Evolutionary conservation across 2,113 vertebrate species (phyloP).

Genomic region (Laticauda laticaudata): DNA sequence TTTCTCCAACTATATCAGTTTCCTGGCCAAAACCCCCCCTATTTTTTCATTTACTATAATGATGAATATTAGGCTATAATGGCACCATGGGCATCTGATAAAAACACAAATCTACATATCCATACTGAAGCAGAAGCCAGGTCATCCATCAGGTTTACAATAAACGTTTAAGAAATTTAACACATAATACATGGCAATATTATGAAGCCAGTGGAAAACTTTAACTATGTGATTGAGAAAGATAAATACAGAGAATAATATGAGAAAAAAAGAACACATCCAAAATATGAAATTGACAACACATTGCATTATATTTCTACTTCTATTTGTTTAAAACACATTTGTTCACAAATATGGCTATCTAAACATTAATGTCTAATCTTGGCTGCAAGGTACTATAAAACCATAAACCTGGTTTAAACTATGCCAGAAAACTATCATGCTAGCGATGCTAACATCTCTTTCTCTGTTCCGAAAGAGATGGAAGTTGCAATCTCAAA

Average conservation of each 20-base stretch:
- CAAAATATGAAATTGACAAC: constrained; percentile 18
- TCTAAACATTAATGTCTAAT: constrained; percentile 20
- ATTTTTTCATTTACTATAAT: background rate
- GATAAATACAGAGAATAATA: constrained; percentile 28
- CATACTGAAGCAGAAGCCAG: background rate
- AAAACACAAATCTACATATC: background rate
- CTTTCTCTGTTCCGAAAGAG: constrained; percentile 4
- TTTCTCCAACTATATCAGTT: background rate
- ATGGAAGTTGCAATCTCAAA: background rate
- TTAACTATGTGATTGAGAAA: constrained; percentile 6
- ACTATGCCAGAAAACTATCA: background rate
- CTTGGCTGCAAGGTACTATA: background rate
- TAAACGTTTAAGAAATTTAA: constrained; percentile 14
- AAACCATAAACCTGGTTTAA: constrained; percentile 2
- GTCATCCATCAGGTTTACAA: background rate
- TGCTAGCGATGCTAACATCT: background rate
- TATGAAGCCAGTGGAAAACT: constrained; percentile 15
- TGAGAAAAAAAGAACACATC: constrained; percentile 13
- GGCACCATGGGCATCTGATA: background rate
- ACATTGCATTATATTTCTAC: constrained; percentile 10
- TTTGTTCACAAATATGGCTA: constrained; percentile 4
- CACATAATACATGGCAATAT: constrained; percentile 22
- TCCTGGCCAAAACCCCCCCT: background rate
- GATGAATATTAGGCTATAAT: background rate
- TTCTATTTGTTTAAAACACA: constrained; percentile 23